Conservation (phyloP, 2,888 invertebrate species). For the Mellilla xanthometata region DNA sequence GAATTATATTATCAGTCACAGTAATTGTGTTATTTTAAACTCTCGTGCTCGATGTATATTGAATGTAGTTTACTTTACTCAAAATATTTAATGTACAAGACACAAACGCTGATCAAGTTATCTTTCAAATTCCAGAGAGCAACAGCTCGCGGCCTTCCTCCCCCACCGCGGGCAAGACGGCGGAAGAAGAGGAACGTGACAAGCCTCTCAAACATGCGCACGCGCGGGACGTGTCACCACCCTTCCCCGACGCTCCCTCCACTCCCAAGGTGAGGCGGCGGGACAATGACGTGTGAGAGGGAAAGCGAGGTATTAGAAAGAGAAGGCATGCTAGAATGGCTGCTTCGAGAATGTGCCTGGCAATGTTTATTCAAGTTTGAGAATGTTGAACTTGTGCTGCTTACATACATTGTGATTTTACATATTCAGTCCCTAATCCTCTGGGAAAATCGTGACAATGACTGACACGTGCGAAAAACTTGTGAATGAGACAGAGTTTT, state of each 20-base stretch:
- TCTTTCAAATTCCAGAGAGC: conserved; percentile 19
- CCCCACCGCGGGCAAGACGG: conserved; percentile 22
- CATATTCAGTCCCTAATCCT: too few relatives aligned
- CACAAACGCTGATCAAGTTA: not conserved
- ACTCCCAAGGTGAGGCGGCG: conserved; percentile 82
- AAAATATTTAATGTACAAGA: too few relatives aligned
- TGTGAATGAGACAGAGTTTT: too few relatives aligned
- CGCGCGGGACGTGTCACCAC: conserved; percentile 71
- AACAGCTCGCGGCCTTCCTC: conserved; percentile 30
- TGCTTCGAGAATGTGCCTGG: conserved; percentile 2
- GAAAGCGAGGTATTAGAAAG: conserved; percentile 5
- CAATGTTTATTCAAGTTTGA: too few relatives aligned
- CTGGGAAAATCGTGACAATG: too few relatives aligned
- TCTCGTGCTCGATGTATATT: too few relatives aligned
- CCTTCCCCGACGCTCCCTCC: conserved; percentile 85
- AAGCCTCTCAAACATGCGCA: conserved; percentile 72
- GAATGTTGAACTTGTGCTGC: too few relatives aligned
- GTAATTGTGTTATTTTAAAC: too few relatives aligned
- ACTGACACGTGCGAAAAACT: too few relatives aligned
- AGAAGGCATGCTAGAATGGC: conserved; percentile 3
- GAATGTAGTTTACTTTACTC: too few relatives aligned
- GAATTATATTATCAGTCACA: too few relatives aligned
- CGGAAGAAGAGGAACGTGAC: conserved; percentile 51
- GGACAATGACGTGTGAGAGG: not conserved
- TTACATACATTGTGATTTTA: too few relatives aligned